Conservation (phyloP, 2,888 invertebrate species). For the Ormyrus labotus region DNA sequence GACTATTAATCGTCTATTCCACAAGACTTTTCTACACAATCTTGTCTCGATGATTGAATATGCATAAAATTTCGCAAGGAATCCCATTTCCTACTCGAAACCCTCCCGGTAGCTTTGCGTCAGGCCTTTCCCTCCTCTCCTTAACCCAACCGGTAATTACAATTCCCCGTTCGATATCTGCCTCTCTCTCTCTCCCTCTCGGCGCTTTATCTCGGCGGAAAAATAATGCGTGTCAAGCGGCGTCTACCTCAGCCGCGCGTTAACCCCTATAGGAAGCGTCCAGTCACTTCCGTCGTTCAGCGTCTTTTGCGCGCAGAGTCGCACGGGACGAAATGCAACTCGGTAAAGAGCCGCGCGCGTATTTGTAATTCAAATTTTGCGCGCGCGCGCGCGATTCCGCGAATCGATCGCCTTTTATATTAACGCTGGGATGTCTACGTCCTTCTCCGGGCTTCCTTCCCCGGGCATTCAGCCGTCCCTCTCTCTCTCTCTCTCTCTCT, state of each 20-base stretch:
- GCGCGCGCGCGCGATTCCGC: conserved; percentile 52
- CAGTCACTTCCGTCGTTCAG: conserved; percentile 51
- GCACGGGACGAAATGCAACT: too few species aligned
- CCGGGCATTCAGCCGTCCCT: conserved; percentile 31
- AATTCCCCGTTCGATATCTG: conserved; percentile 18
- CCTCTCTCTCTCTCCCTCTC: conserved; percentile 4
- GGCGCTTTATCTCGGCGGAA: conserved; percentile 16
- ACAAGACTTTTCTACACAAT: too few species aligned
- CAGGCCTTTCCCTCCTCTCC: too few species aligned
- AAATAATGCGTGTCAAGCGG: conserved; percentile 50
- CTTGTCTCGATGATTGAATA: neutral
- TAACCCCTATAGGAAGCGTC: conserved; percentile 39
- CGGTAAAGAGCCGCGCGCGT: neutral
- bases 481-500: conserved; percentile 25
- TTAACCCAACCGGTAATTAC: conserved; percentile 26
- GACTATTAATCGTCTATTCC: too few species aligned
- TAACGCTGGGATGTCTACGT: conserved; percentile 21
- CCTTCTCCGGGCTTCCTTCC: conserved; percentile 6
- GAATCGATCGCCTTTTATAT: conserved; percentile 41
- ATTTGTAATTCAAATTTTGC: conserved; percentile 58
- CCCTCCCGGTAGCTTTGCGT: too few species aligned
- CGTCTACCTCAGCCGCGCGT: conserved; percentile 1
- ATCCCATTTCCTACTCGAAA: too few species aligned
- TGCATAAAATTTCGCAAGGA: neutral
- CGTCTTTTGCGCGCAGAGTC: conserved; percentile 14